Base-by-base conservation (phyloP, 2,888 invertebrate genomes). In the Agrypnus murinus region DNA sequence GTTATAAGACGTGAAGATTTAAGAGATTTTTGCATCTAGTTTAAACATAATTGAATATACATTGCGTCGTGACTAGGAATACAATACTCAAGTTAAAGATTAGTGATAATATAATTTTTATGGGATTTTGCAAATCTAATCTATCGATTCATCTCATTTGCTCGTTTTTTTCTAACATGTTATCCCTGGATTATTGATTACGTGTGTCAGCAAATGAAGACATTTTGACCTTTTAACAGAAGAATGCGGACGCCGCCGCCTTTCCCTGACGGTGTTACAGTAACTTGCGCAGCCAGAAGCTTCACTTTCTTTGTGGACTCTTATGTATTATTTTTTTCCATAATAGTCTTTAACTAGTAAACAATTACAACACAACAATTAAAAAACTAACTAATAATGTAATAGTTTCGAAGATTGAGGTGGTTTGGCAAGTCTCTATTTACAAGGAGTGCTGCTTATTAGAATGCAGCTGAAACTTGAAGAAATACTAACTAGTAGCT, bases 191-290 rank as follows among this genome's bases (percentile, higher is more conserved):
- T 58, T 43, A 43, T 58, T 40, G 55, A 46, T 68, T 65, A 65
- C 64, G 65, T 65, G 43, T 48, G 36, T 50, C 53, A 59, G 45
- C 43, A 57, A 66, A 63, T 46, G 71, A 67, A 66, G 71, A 66
- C 60, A 48, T 66, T 70, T 36, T 70, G 63, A 71, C 71, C 71
- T 71, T 71, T 70, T 25, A 40, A 12, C 31, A 19, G 31, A 71
- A 53, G 71, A 71, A 71, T 71, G 71, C 71, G 71, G 66, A 71
- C 71, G 48, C 66, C 62, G 48, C 66, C 62, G 50, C 66, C 65
- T 71, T 67, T 67, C 71, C 43, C 58, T 69, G n/a, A n/a, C n/a
- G 45, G 38, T 38, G 43, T 46, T 57, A 60, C 53, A 53, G 40
- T 31, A 58, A 46, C 65, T 65, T 25, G 46, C 48, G 34, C 10